Base-by-base conservation (phyloP, 2,888 invertebrate genomes). In the Morpho helenor region DNA sequence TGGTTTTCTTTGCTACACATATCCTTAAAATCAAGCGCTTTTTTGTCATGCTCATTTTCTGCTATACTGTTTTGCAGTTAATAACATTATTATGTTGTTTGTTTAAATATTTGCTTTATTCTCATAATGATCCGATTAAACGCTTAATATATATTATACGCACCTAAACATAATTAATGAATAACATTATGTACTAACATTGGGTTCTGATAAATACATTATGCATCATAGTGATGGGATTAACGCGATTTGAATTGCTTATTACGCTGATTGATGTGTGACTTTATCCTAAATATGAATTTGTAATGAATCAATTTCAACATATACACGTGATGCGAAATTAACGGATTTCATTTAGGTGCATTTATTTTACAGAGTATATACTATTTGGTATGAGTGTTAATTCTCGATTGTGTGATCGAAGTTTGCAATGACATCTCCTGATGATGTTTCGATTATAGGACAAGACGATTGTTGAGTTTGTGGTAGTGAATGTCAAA, bases 191-290 rank as follows among this genome's bases (percentile, higher is more conserved):
- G 56, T 65, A 58, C 62, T 58, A 59, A 60, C 72, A 70, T 75
- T 72, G 70, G 71, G 70, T 72, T 70, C 73, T 56, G 55, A 55
- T 57, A 68, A 67, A 69, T 69, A 70, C 67, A 68, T 71, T 66
- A 71, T 78, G 80, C 76, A 79, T 75, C 76, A 74, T 75, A 78
- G 76, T 74, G 74, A 78, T 71, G 73, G 80, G 84, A 87, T 86
- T 87, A 87, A 82, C 81, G 74, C 69, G 82, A 86, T 87, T 86
- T 82, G 83, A 84, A 87, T 85, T 84, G 82, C 81, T 87, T 84
- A 85, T 87, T 82, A 84, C 75, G 70, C 72, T 86, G 86, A 87
- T 84, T 86, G 87, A 86, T 86, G 80, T 84, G 80, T 76, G 76
- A 75, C 67, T 69, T 69, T 69, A 68, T 68, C 66, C 64, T 60